Evolutionary conservation across 2,113 vertebrate genomes (phyloP), one percentile per base, ranked within the genome.

Genomic region (Rhea pennata): DNA sequence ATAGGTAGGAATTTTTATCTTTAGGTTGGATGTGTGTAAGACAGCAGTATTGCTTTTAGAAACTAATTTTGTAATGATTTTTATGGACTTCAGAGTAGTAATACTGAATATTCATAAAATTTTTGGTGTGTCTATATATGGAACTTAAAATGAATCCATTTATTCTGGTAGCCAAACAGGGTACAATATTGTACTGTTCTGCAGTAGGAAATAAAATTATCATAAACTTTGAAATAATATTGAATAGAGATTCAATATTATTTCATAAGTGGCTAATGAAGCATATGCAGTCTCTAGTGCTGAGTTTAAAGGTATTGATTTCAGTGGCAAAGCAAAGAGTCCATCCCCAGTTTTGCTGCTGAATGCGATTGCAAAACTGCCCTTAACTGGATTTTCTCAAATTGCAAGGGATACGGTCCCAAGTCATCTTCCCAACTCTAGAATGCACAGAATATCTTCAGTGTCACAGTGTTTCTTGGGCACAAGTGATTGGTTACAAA

Each of bases 351-450:
- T 5, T 73, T 91, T 92, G 12, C 84, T 94, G 58, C 46, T 93
- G 54, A 79, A 59, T 83, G 74, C 62, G 23, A 9, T 74, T 91
- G 59, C 26, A 93, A 15, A 76, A 29, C 48, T 91, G 62, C 33
- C 53, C 27, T 75, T 82, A 78, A 84, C 24, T 91, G 53, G 69
- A 40, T 91, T 79, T 81, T 92, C 48, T 58, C 12, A 39, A 87
- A 17, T 74, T 16, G 10, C 59, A 33, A 17, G 6, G 29, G 5
- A 27, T 79, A 14, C 58, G 44, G 82, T 81, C 70, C 26, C 36
- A 61, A 51, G 36, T 42, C 50, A 17, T 80, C 39, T 67, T 22
- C 50, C 19, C 24, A 27, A 29, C 27, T 40, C 51, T 73, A 36
- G 51, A 73, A 40, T 21, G 26, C 71, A 40, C 50, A 54, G 53